These are phyloP conservation scores for Pseudococcus jackbeardsleyi DNA, from an alignment of 2,888 invertebrate species.

Conservation along the genomic window DNA sequence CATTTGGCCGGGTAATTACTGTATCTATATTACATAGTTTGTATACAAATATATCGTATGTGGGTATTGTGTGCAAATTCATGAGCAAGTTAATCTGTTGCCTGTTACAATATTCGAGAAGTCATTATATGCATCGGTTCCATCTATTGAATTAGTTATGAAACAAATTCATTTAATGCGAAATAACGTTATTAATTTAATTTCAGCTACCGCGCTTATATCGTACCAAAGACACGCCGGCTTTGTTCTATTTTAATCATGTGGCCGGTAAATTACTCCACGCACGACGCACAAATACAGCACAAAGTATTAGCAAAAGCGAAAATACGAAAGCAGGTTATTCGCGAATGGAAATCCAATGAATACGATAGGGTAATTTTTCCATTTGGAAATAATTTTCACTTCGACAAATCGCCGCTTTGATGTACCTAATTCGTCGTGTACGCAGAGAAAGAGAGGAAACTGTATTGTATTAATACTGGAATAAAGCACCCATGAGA, in stretches of 20 bases:
- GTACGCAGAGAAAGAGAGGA: background rate
- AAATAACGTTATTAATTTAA: constrained; percentile 26
- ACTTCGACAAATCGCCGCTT: background rate
- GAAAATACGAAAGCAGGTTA: background rate
- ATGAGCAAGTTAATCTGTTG: constrained; percentile 18
- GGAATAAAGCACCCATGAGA: constrained; percentile 35
- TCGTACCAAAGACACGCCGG: background rate
- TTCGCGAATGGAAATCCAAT: background rate
- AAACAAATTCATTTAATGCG: constrained; percentile 2
- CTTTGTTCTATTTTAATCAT: constrained; percentile 30
- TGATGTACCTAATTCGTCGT: background rate
- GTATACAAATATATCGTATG: background rate
- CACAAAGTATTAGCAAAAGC: background rate
- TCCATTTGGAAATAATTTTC: constrained; percentile 25
- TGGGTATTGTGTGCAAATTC: background rate
- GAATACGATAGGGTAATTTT: background rate
- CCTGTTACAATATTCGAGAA: background rate
- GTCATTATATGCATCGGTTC: constrained; percentile 20
- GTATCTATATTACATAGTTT: background rate
- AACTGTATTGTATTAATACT: constrained; percentile 15
- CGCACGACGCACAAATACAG: background rate
- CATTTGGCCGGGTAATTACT: background rate
- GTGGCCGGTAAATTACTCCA: background rate
- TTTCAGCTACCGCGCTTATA: background rate
- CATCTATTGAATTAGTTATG: background rate